These are phyloP conservation scores for Diorhabda elongata DNA, from an alignment of 1,140 invertebrate genomes.

Conservation along the genomic window DNA sequence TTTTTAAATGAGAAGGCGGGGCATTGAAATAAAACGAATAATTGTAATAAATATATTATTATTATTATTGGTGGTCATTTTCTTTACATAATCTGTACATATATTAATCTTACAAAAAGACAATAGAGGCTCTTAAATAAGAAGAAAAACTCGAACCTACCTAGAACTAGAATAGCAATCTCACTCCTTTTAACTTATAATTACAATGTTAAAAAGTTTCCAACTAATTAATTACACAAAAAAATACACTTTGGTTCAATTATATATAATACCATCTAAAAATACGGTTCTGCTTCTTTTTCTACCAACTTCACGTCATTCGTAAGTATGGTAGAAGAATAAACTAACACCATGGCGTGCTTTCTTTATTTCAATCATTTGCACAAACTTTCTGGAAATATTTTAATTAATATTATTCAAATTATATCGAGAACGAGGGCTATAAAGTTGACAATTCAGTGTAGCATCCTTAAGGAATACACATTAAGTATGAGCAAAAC, in stretches of 20 bases:
- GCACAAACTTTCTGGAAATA: conserved; percentile 7
- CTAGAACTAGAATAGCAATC: conserved; percentile 10
- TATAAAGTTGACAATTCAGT: no score
- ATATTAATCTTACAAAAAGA: conserved; percentile 27
- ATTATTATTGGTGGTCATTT: conserved; percentile 24
- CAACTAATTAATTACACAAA: conserved; percentile 17
- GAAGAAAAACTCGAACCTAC: conserved; percentile 12
- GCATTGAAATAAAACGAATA: not conserved
- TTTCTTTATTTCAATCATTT: not conserved
- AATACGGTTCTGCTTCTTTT: conserved; percentile 35
- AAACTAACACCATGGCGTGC: not conserved
- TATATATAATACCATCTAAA: conserved; percentile 41
- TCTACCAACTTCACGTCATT: not conserved
- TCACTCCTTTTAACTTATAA: not conserved
- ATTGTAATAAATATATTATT: conserved; percentile 26
- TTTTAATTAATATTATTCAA: conserved; percentile 17
- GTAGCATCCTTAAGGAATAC: no score
- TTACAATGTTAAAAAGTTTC: conserved; percentile 6
- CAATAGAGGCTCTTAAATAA: conserved; percentile 17
- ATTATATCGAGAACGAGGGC: no score
- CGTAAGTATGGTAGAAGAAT: not conserved
- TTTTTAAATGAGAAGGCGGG: not conserved
- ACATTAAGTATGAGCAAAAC: no score
- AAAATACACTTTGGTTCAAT: conserved; percentile 42
- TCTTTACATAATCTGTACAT: conserved; percentile 32